These are phyloP conservation scores for Maniola hyperantus DNA, from an alignment of 2,888 invertebrate genomes.

Conservation along the genomic window DNA sequence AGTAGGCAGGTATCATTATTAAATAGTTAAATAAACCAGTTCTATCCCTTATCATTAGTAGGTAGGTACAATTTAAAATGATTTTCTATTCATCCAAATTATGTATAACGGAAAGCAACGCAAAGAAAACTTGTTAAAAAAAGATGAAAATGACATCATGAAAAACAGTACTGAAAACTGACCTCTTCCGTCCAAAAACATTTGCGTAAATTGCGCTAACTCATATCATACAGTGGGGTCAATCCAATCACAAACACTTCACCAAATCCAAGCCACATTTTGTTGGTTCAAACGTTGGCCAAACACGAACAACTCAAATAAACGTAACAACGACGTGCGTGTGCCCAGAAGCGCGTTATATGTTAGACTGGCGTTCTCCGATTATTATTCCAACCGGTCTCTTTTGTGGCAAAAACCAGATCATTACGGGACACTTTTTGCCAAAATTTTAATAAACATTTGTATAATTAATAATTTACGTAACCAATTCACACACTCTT, in stretches of 20 bases:
- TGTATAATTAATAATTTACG: slow-evolving; percentile 22
- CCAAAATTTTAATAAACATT: slow-evolving; percentile 23
- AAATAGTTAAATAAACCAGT: slow-evolving; percentile 3
- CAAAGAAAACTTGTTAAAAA: background rate
- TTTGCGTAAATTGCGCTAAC: slow-evolving; percentile 64
- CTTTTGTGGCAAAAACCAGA: slow-evolving; percentile 55
- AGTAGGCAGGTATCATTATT: no score
- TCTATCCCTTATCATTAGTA: background rate
- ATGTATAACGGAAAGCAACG: background rate
- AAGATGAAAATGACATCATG: background rate
- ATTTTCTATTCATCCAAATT: background rate
- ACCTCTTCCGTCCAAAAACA: slow-evolving; percentile 79
- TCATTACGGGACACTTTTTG: slow-evolving; percentile 26
- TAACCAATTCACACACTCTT: slow-evolving; percentile 15
- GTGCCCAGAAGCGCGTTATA: slow-evolving; percentile 54
- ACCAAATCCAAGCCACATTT: slow-evolving; percentile 62
- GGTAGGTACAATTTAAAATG: background rate
- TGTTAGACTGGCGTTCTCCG: slow-evolving; percentile 61
- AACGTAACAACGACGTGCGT: slow-evolving; percentile 61
- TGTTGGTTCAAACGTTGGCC: slow-evolving; percentile 52
- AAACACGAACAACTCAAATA: slow-evolving; percentile 60
- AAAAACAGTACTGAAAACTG: slow-evolving; percentile 44
- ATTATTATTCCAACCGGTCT: slow-evolving; percentile 49
- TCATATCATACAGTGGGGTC: slow-evolving; percentile 61
- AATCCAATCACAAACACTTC: slow-evolving; percentile 65